Conservation (phyloP, 2,888 invertebrate species). For the Hermaeophaga mercurialis region DNA sequence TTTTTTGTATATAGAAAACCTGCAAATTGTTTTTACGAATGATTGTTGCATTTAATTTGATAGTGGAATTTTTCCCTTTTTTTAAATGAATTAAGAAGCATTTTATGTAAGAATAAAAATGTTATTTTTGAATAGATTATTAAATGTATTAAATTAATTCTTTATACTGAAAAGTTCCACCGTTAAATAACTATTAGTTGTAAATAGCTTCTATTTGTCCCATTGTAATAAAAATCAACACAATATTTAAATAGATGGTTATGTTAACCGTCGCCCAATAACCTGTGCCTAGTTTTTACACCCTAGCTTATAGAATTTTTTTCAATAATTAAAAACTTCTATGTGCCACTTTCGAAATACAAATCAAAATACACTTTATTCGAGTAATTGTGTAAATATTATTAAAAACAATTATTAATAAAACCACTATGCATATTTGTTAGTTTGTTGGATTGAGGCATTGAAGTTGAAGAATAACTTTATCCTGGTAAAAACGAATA, state of each 20-base stretch:
- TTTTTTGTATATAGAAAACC: constrained; percentile 30
- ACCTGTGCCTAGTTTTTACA: constrained; percentile 53
- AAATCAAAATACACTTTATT: too few relatives aligned
- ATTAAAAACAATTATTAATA: too few relatives aligned
- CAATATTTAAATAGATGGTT: constrained; percentile 38
- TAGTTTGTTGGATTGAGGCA: too few relatives aligned
- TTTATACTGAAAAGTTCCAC: constrained; percentile 20
- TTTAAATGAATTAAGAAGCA: neutral
- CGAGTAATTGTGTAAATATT: too few relatives aligned
- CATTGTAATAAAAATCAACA: constrained; percentile 29
- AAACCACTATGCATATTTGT: too few relatives aligned
- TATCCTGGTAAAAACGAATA: too few relatives aligned
- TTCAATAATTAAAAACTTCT: constrained; percentile 4
- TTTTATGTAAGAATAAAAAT: too few relatives aligned
- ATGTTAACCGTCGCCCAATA: constrained; percentile 43
- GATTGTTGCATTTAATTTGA: constrained; percentile 33
- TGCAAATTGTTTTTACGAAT: constrained; percentile 38
- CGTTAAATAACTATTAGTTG: constrained; percentile 26
- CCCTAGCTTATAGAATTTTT: constrained; percentile 43
- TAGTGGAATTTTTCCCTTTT: constrained; percentile 26
- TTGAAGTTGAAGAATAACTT: too few relatives aligned
- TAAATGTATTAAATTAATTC: neutral
- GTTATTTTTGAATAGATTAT: too few relatives aligned
- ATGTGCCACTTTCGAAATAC: neutral
- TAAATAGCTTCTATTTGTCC: constrained; percentile 29